A percentile compares a stretch with the other conserved stretches of the same genome.
Evolutionary conservation across 2,888 invertebrate species (phyloP).

Genomic region (Agrotis puta): DNA sequence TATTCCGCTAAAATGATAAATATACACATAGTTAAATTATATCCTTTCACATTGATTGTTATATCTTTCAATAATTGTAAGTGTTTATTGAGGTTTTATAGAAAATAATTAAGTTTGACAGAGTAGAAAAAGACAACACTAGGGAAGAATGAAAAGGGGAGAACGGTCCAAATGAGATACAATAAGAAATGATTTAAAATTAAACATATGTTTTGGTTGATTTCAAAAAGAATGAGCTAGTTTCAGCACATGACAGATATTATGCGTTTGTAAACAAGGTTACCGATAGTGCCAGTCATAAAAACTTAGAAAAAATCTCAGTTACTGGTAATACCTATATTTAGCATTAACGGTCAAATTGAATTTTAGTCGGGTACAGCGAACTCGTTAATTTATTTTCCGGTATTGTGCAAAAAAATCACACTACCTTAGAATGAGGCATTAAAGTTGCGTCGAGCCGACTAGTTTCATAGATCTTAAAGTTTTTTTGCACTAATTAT

Average conservation of each 20-base stretch:
- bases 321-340: background rate
- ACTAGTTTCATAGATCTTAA: conserved; percentile 1
- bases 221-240: too few species aligned
- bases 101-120: background rate
- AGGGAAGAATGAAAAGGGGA: background rate
- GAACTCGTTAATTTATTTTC: conserved; percentile 34
- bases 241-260: background rate
- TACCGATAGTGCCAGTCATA: background rate
- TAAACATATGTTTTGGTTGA: too few species aligned
- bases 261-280: background rate
- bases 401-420: conserved; percentile 4
- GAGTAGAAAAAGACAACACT: background rate
- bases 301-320: background rate
- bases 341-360: conserved; percentile 24
- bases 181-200: background rate
- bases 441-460: conserved; percentile 1
- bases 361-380: background rate
- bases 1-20: conserved; percentile 35
- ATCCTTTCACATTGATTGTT: conserved; percentile 49
- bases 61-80: too few species aligned
- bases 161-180: background rate
- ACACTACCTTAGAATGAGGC: background rate
- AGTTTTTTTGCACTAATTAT: conserved; percentile 22
- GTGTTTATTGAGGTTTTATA: background rate
- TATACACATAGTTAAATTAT: too few species aligned